A percentile compares a stretch with the other conserved stretches of the same genome.
Conservation (phyloP, 2,888 invertebrate genomes). For the Syritta pipiens region DNA sequence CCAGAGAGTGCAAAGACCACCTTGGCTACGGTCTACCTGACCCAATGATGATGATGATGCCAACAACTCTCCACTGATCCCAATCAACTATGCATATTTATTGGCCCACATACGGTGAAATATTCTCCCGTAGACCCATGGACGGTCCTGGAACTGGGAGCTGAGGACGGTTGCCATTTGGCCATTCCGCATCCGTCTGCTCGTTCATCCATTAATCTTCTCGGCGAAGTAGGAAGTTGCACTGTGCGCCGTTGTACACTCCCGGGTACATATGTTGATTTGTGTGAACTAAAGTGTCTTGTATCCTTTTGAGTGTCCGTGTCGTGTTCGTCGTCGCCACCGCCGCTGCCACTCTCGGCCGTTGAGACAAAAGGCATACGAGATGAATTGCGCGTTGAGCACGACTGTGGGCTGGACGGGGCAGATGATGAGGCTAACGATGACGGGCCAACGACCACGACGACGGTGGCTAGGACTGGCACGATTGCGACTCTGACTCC, state of each 20-base stretch:
- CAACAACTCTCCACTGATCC: conserved; percentile 66
- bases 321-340: background rate
- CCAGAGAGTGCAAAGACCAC: conserved; percentile 67
- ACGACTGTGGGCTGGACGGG: conserved; percentile 26
- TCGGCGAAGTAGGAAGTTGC: conserved; percentile 63
- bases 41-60: conserved; percentile 62
- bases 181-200: conserved; percentile 57
- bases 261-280: conserved; percentile 67
- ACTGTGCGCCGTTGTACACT: conserved; percentile 64
- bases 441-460: conserved; percentile 28
- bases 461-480: conserved; percentile 7
- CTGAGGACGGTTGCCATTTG: conserved; percentile 35
- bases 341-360: background rate
- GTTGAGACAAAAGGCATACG: conserved; percentile 63
- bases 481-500: conserved; percentile 1
- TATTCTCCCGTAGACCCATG: conserved; percentile 72
- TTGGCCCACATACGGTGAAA: conserved; percentile 78
- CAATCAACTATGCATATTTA: conserved; percentile 76
- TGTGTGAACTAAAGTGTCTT: conserved; percentile 67
- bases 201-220: conserved; percentile 69
- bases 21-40: conserved; percentile 68
- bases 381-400: conserved; percentile 67
- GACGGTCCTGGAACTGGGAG: conserved; percentile 7
- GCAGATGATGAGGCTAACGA: conserved; percentile 55
- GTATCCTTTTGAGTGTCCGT: conserved; percentile 59